A percentile compares a stretch with the other conserved stretches of the same genome.
phyloP scores from a whole-genome alignment of 2,113 vertebrate species.

The Chaetodon auriga region DNA sequence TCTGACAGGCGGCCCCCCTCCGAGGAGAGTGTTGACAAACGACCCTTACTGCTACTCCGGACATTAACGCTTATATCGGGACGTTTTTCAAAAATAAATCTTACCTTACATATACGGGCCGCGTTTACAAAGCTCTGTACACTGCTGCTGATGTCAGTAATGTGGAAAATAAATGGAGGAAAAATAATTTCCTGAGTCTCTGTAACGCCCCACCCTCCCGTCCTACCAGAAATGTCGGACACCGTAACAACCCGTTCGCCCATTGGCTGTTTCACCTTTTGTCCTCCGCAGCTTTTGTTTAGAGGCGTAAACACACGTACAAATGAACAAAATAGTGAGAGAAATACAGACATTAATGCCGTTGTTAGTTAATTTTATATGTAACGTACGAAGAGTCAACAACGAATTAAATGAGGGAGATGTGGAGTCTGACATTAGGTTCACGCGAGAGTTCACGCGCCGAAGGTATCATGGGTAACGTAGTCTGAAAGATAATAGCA shows the following conservation, averaged over 20 bases:
- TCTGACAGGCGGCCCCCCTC: conserved; percentile 74
- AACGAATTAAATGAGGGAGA: background rate
- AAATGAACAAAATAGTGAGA: fast-evolving
- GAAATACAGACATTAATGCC: no score
- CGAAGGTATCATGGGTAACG: conserved; percentile 72
- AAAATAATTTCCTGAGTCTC: conserved; percentile 58
- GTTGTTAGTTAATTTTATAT: background rate
- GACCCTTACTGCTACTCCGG: conserved; percentile 66
- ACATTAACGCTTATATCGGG: background rate
- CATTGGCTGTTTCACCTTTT: conserved; percentile 74
- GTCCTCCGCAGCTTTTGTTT: background rate
- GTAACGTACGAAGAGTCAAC: background rate
- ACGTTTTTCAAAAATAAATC: background rate
- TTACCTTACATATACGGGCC: conserved; percentile 58
- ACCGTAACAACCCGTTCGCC: conserved; percentile 62
- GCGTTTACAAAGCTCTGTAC: background rate
- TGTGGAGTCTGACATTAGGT: background rate
- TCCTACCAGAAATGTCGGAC: conserved; percentile 51
- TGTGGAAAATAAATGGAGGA: conserved; percentile 24
- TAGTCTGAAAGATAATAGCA: conserved; percentile 49
- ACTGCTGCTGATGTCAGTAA: no score
- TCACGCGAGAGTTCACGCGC: background rate
- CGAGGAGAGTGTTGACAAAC: conserved; percentile 86
- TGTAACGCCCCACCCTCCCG: conserved; percentile 63
- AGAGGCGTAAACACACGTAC: fast-evolving